phyloP scores from a whole-genome alignment of 2,888 invertebrate species.

The Drosophila trichaetosa region DNA sequence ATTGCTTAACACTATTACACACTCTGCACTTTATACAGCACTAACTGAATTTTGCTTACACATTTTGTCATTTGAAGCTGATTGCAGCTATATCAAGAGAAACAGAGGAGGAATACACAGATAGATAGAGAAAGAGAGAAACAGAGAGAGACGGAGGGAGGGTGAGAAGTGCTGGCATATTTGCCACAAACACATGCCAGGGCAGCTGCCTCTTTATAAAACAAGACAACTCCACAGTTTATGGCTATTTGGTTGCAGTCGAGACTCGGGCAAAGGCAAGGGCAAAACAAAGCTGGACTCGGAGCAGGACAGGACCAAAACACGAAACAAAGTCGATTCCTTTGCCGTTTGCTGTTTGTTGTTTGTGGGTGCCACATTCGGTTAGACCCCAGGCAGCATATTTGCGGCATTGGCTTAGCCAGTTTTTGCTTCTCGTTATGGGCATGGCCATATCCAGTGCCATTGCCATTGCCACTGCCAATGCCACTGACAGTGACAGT shows the following conservation, averaged over 20 bases:
- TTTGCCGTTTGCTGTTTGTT: conserved; percentile 43
- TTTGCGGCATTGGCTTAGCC: conserved; percentile 63
- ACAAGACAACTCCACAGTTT: conserved; percentile 45
- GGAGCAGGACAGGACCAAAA: conserved; percentile 6
- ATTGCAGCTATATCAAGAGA: background rate
- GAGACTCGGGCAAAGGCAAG: conserved; percentile 6
- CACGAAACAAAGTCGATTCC: conserved; percentile 35
- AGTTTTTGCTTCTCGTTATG: conserved; percentile 40
- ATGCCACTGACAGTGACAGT: conserved; percentile 15
- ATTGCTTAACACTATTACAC: conserved; percentile 54
- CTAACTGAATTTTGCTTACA: conserved; percentile 55
- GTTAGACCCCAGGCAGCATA: conserved; percentile 52
- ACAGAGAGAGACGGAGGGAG: background rate
- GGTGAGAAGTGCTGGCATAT: conserved; percentile 14
- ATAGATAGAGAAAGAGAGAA: background rate
- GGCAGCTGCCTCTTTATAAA: conserved; percentile 29
- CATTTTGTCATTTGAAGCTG: conserved; percentile 22
- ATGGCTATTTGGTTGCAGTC: conserved; percentile 55
- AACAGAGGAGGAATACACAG: background rate
- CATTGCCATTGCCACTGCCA: conserved; percentile 33
- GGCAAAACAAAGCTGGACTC: conserved; percentile 40
- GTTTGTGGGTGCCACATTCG: conserved; percentile 46
- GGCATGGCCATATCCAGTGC: conserved; percentile 24
- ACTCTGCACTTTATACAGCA: conserved; percentile 32
- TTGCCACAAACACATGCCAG: conserved; percentile 36